A percentile compares a stretch with the other conserved stretches of the same genome.
Evolutionary conservation across 2,888 invertebrate species (phyloP).

Genomic region (Mimas tiliae): DNA sequence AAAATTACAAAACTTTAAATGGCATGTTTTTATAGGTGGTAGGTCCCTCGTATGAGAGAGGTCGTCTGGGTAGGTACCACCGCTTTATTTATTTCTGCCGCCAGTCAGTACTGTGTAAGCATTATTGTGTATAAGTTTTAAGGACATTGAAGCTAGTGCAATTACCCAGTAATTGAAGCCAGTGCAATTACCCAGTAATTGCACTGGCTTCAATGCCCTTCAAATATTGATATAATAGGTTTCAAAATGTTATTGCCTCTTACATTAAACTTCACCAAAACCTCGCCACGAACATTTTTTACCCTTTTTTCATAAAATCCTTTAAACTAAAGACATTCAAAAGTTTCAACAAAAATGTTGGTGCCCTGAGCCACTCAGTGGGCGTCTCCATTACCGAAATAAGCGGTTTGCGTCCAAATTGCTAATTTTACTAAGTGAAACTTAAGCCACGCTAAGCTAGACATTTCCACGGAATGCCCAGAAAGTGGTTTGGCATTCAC

Average conservation of each 20-base stretch:
- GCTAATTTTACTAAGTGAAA: conserved; percentile 59
- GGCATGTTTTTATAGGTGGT: no score
- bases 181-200: no score
- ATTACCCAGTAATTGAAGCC: no score
- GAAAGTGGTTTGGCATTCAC: conserved; percentile 32
- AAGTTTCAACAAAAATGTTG: conserved; percentile 14
- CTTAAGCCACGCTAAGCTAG: conserved; percentile 45
- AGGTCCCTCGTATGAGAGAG: no score
- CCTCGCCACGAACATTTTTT: not conserved
- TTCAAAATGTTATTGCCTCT: not conserved
- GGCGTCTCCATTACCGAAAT: conserved; percentile 50
- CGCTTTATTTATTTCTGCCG: no score
- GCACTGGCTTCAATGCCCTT: no score
- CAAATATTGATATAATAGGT: not conserved
- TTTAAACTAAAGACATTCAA: conserved; percentile 3
- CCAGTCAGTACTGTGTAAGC: no score
- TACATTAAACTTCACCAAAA: not conserved
- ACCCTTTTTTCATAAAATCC: conserved; percentile 5
- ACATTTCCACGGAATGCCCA: conserved; percentile 41
- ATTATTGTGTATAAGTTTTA: no score
- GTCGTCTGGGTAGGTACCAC: no score
- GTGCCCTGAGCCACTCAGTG: conserved; percentile 1
- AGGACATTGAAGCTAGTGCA: no score
- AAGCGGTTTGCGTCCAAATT: conserved; percentile 49
- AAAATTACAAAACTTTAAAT: no score